Evolutionary conservation across 2,888 invertebrate genomes (phyloP).

Genomic region (Tetranychus truncatus): DNA sequence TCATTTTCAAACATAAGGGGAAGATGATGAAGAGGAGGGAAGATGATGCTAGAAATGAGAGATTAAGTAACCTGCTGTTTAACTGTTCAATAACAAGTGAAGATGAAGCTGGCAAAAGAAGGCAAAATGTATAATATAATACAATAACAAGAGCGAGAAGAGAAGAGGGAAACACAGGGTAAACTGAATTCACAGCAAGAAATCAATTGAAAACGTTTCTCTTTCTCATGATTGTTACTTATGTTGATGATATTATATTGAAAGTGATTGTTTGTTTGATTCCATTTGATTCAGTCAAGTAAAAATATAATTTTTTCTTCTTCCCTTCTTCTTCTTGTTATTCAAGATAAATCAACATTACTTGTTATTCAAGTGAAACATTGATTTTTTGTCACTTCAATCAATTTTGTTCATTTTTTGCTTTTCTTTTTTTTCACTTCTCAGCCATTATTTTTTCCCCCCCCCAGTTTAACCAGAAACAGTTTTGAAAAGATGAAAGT

Average conservation of each 20-base stretch:
- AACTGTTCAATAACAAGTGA: background rate
- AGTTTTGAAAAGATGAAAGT: too few species aligned
- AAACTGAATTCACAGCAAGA: background rate
- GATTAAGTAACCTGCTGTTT: background rate
- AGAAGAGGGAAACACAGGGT: background rate
- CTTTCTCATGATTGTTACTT: background rate
- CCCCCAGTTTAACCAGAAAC: background rate
- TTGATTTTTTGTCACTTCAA: background rate
- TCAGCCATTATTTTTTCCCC: background rate
- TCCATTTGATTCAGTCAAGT: too few species aligned
- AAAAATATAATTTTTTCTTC: background rate
- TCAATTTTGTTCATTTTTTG: background rate
- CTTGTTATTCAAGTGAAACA: background rate
- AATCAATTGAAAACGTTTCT: conserved; percentile 1
- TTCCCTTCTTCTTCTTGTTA: background rate
- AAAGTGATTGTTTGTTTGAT: too few species aligned
- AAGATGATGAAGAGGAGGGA: background rate
- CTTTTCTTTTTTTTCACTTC: background rate
- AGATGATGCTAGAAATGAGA: background rate
- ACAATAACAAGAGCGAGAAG: background rate
- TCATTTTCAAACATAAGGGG: background rate
- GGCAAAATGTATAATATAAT: background rate
- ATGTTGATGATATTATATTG: too few species aligned
- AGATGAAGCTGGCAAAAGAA: background rate
- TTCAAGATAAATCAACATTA: background rate